Evolutionary conservation across 1,140 invertebrate genomes (phyloP).

Genomic region (Pissodes strobi): DNA sequence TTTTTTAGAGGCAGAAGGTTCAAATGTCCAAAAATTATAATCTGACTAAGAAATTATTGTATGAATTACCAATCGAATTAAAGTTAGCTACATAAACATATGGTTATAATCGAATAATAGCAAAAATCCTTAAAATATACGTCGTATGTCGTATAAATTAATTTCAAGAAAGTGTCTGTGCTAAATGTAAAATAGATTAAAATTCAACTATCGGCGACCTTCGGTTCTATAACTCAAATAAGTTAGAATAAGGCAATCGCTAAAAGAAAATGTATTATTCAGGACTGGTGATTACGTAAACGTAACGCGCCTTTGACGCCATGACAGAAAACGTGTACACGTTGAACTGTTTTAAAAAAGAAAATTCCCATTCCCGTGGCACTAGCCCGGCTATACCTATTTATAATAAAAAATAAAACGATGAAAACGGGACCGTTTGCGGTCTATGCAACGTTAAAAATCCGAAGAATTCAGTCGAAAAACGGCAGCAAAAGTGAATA

Average conservation of each 20-base stretch:
- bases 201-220: constrained; percentile 6
- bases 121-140: too few relatives aligned
- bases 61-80: too few relatives aligned
- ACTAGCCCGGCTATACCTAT: background rate
- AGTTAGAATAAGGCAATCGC: constrained; percentile 5
- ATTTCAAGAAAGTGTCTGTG: too few relatives aligned
- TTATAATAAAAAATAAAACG: constrained; percentile 8
- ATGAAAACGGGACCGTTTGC: too few relatives aligned
- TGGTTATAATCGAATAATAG: too few relatives aligned
- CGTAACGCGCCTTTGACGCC: constrained; percentile 17
- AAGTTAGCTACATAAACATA: too few relatives aligned
- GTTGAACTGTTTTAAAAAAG: background rate
- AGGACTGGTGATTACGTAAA: constrained; percentile 17
- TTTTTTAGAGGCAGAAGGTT: too few relatives aligned
- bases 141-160: too few relatives aligned
- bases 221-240: constrained; percentile 12
- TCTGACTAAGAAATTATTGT: too few relatives aligned
- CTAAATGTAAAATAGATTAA: background rate
- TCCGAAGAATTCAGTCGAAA: too few relatives aligned
- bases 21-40: too few relatives aligned
- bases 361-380: constrained; percentile 6
- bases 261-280: constrained; percentile 21
- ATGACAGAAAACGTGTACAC: constrained; percentile 2
- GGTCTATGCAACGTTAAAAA: background rate
- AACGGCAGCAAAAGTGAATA: background rate